These are phyloP conservation scores for Semotilus atromaculatus DNA, from an alignment of 2,797 vertebrate genomes.

Conservation along the genomic window DNA sequence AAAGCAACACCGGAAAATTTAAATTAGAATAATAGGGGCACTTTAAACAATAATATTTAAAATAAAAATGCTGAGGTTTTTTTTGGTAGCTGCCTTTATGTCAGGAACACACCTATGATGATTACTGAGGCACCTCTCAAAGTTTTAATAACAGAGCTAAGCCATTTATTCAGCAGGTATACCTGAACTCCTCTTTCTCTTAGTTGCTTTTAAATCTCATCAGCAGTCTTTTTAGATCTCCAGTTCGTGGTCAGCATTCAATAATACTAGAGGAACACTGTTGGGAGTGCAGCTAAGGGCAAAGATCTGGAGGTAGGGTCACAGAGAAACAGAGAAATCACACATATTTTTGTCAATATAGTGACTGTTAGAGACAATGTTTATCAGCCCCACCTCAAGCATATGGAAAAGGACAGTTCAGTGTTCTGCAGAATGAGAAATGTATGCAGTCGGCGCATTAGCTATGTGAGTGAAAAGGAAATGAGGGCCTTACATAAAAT, in stretches of 20 bases:
- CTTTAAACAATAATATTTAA: not conserved
- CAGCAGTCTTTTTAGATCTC: not conserved
- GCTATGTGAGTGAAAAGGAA: not conserved
- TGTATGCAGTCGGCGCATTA: not conserved
- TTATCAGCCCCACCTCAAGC: constrained; percentile 3
- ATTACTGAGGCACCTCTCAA: not conserved
- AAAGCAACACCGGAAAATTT: too few species aligned
- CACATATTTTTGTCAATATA: not conserved
- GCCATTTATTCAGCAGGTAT: not conserved
- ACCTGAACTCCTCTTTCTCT: not conserved
- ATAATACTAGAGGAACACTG: not conserved
- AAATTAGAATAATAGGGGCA: too few species aligned
- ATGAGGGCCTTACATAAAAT: constrained; percentile 15
- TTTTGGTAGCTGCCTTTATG: not conserved
- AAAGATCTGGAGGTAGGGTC: not conserved
- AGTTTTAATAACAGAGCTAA: not conserved
- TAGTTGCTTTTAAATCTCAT: constrained; percentile 17
- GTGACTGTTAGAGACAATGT: not conserved
- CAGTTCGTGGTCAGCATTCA: not conserved
- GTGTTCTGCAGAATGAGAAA: not conserved
- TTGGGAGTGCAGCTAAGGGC: not conserved
- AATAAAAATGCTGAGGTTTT: not conserved
- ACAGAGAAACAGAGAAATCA: not conserved
- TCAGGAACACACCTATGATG: not conserved
- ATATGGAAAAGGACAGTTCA: not conserved